Base-by-base conservation (phyloP, 2,888 invertebrate genomes). In the Temnothorax unifasciatus region DNA sequence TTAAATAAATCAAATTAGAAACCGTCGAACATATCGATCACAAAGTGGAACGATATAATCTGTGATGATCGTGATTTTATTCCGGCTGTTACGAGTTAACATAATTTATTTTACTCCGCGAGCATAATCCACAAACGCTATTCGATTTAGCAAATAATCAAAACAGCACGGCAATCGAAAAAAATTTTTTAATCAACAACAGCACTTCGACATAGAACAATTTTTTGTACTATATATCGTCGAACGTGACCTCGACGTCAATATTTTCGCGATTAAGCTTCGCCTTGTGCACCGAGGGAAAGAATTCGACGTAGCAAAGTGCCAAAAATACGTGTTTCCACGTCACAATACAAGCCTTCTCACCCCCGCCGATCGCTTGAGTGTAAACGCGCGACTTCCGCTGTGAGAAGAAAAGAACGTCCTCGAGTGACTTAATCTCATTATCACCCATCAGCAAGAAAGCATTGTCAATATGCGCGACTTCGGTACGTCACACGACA, bases 371-470 rank as follows among this genome's bases (percentile, higher is more conserved):
- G 47, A 63, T 44, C 34, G 50, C 1, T n/a, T 18, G 29, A 5
- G 15, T 41, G 41, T 34, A 59, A 57, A 68, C 50, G 57, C 54
- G 47, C 79, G 13, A 69, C 44, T 69, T 77, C 21, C 41, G n/a
- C 21, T 15, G 4, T n/a, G 34, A 47, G 47, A 79, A 59, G 25
- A 66, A 44, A 66, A 44, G 15, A 66, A 66, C 9, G 11, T 59
- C 21, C 29, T 44, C 57, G 57, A 57, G 47, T 44, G 59, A 59
- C 59, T 79, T 79, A 59, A 79, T 79, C 57, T 79, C 57, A 34
- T 79, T 25, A 38, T 18, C 29, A 25, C 13, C 25, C n/a, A 44
- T 54, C 21, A 57, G 5, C 76, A 25, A 38, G 52, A 54, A 52
- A 66, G 34, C 50, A 41, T 29, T 18, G 15, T 47, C 44, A 47